Evolutionary conservation across 2,888 invertebrate genomes (phyloP).

Genomic region (Lochmaea capreae): DNA sequence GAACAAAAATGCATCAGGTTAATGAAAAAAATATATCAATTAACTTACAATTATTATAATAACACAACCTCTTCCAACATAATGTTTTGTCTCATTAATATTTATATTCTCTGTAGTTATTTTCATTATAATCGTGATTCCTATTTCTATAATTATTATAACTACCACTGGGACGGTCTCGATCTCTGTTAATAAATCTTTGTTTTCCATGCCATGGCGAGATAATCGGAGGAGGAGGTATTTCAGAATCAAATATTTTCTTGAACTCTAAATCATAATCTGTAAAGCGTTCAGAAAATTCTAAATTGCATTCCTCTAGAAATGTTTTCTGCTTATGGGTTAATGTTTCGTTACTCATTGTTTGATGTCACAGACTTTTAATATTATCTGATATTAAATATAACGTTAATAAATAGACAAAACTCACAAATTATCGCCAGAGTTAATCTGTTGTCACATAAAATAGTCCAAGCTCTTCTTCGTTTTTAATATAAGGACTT

Average conservation of each 20-base stretch:
- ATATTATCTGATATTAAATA: not conserved
- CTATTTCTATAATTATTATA: conserved; percentile 35
- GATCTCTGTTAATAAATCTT: conserved; percentile 44
- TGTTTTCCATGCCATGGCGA: conserved; percentile 61
- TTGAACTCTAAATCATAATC: conserved; percentile 63
- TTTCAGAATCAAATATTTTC: conserved; percentile 58
- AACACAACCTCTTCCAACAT: too few species aligned
- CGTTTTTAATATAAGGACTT: too few species aligned
- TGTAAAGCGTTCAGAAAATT: conserved; percentile 64
- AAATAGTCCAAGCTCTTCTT: too few species aligned
- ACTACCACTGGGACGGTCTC: conserved; percentile 36
- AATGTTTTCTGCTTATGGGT: conserved; percentile 63
- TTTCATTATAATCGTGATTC: conserved; percentile 15
- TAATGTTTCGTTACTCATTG: conserved; percentile 44
- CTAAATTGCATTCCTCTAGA: conserved; percentile 62
- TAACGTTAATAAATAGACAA: too few species aligned
- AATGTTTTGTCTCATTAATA: too few species aligned
- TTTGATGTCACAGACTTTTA: not conserved
- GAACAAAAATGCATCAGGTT: too few species aligned
- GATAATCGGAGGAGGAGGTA: conserved; percentile 64
- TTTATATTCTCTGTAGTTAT: conserved; percentile 29
- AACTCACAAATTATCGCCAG: too few species aligned
- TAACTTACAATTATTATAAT: too few species aligned
- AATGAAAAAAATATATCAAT: too few species aligned
- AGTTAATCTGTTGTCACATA: too few species aligned